phyloP scores from a whole-genome alignment of 2,888 invertebrate species.

The Trissonchulus sp. region DNA sequence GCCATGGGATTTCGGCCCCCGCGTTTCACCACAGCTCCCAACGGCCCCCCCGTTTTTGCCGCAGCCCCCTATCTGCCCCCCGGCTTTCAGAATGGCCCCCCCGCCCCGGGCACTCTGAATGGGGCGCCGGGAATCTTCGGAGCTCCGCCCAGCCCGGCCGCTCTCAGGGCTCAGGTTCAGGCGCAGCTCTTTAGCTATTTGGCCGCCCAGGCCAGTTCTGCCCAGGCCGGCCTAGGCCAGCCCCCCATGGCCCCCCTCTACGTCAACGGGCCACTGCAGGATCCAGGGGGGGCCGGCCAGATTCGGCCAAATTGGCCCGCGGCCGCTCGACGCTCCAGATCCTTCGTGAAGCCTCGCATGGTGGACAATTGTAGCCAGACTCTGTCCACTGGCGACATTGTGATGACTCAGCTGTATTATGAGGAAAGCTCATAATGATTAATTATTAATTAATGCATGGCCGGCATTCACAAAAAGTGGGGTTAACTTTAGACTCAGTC shows the following conservation, averaged over 20 bases:
- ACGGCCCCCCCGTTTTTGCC: not conserved
- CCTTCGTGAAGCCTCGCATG: conserved; percentile 22
- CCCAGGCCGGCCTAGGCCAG: not conserved
- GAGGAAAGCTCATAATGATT: conserved; percentile 21
- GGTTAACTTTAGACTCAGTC: too few species aligned
- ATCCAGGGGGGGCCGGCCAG: not conserved
- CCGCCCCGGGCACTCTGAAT: not conserved
- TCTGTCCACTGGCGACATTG: conserved; percentile 28
- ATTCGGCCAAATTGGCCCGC: not conserved
- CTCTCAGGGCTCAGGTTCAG: not conserved
- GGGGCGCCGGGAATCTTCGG: not conserved
- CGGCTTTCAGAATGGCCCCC: not conserved
- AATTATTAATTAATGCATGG: too few species aligned
- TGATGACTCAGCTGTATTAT: conserved; percentile 23
- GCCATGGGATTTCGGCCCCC: not conserved
- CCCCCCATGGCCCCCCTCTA: not conserved
- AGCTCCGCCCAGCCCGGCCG: not conserved
- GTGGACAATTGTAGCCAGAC: conserved; percentile 28
- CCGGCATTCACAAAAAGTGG: too few species aligned
- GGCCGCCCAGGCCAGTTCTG: not conserved
- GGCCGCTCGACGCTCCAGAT: conserved; percentile 14
- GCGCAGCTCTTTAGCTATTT: too few species aligned
- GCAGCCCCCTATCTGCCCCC: not conserved
- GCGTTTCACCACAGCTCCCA: too few species aligned
- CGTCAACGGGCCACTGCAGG: not conserved